Base-by-base conservation (phyloP, 2,113 vertebrate species). In the Psilopsiagon aymara region DNA sequence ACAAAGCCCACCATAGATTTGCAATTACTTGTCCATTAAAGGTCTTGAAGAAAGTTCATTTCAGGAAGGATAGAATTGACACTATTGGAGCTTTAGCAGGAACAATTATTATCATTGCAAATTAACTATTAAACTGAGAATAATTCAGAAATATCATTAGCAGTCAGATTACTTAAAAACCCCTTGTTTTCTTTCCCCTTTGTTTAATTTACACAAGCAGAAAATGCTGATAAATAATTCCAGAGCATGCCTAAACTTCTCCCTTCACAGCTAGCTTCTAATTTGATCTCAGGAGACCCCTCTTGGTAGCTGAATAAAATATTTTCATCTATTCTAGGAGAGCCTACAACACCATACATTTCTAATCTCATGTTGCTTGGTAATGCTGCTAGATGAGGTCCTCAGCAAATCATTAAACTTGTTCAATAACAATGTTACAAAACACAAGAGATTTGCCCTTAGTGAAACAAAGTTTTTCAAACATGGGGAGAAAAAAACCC, bases 181-280 rank as follows among this genome's bases (percentile, higher is more conserved):
- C 97, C n/a, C 88, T 97, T 97, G 93, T 98, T 98, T 97, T 97
- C 96, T 97, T 97, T 94, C 93, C 93, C 94, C 90, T 98, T 98
- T 98, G 97, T 98, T 98, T 98, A 98, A 98, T 98, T 98, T 98
- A 97, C 97, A 98, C 96, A 97, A 97, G 97, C 96, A 98, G 97
- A 98, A 98, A 98, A 98, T 97, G 95, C 98, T 98, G 98, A 98
- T 98, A 98, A 98, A 98, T 98, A 98, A 98, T 98, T 98, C 98
- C 97, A 97, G 97, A 96, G 97, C 98, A 98, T 98, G 98, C 98
- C 97, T 98, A 98, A 98, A 98, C 97, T 98, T 98, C 97, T 98
- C 98, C 98, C 98, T 98, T 98, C 98, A 98, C 98, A 99, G 98
- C 96, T 95, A 98, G 98, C 97, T 98, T 97, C 98, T 99, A 98